Base-by-base conservation (phyloP, 1,140 invertebrate species). In the Daktulosphaira vitifoliae region DNA sequence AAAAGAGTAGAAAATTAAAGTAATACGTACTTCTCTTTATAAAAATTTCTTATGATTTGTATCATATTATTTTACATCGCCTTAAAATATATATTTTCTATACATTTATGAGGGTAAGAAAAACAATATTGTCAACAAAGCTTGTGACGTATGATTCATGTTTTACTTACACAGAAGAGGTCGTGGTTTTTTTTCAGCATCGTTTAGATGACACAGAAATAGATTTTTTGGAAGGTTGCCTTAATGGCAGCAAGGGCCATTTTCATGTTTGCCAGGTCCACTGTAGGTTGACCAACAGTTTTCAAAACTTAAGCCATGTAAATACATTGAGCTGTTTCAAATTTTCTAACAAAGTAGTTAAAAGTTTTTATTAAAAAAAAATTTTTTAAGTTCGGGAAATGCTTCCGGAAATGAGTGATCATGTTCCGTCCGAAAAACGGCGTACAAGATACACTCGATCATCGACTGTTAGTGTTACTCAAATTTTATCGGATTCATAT, bases 401-500 rank as follows among this genome's bases (percentile, higher is more conserved):
- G 54, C 54, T 39, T 59, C 54, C 54, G 9, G 54, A 59, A n/a
- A 46, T 59, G 54, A 59, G 26, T 59, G 22, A 16, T 23, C 54
- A 59, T 11, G 46, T 18, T 65, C 33, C 22, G 25, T 39, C 54
- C 20, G 56, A 53, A 39, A 62, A 46, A 25, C 74, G 72, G 73
- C 38, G 73, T 76, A 18, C 79, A 82, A 66, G 79, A 80, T 89
- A 89, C 74, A 77, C 82, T 39, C 82, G 88, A 18, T 83, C 86
- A 18, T 87, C 86, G 26, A 88, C 86, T 15, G 79, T 83, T 9
- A 90, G 88, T 76, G 87, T 91, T 62, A 87, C 87, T 48, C 89
- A 91, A 74, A 76, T 92, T 68, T 76, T 92, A 65, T 86, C 82
- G 52, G 88, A 91, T 71, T 89, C 88, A 66, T 92, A 88, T 75